Evolutionary conservation across 1,140 invertebrate genomes (phyloP).

Genomic region (Holotrichia oblita): DNA sequence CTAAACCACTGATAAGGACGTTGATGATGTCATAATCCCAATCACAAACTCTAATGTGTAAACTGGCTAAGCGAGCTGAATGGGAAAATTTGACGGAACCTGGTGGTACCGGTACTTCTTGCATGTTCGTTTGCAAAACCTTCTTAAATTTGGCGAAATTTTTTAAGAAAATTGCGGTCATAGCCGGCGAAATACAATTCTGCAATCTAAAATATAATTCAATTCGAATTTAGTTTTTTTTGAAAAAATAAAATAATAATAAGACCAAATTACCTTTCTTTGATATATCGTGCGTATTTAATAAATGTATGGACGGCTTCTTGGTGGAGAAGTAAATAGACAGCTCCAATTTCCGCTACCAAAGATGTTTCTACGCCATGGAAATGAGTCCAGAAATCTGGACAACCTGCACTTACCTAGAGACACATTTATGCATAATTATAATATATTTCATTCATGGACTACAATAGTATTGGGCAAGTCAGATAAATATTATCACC

Average conservation of each 20-base stretch:
- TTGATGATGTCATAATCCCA: conserved; percentile 76
- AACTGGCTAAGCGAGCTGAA: conserved; percentile 72
- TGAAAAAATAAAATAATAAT: neutral
- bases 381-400: conserved; percentile 84
- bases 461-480: too few relatives aligned
- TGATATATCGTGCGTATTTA: conserved; percentile 68
- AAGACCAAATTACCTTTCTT: conserved; percentile 6
- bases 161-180: conserved; percentile 36
- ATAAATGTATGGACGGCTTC: conserved; percentile 77
- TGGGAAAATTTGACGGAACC: conserved; percentile 82
- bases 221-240: neutral
- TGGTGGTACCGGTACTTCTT: conserved; percentile 76
- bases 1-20: conserved; percentile 71
- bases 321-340: conserved; percentile 76
- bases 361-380: conserved; percentile 83
- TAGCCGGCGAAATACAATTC: conserved; percentile 17
- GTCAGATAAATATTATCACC: too few relatives aligned
- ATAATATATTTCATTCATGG: too few relatives aligned
- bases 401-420: conserved; percentile 80
- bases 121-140: conserved; percentile 50
- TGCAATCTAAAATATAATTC: conserved; percentile 38
- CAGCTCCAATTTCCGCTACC: conserved; percentile 72
- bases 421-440: neutral
- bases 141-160: conserved; percentile 48
- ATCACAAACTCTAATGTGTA: conserved; percentile 73